These are phyloP conservation scores for Battus philenor DNA, from an alignment of 1,140 invertebrate genomes.

Conservation along the genomic window DNA sequence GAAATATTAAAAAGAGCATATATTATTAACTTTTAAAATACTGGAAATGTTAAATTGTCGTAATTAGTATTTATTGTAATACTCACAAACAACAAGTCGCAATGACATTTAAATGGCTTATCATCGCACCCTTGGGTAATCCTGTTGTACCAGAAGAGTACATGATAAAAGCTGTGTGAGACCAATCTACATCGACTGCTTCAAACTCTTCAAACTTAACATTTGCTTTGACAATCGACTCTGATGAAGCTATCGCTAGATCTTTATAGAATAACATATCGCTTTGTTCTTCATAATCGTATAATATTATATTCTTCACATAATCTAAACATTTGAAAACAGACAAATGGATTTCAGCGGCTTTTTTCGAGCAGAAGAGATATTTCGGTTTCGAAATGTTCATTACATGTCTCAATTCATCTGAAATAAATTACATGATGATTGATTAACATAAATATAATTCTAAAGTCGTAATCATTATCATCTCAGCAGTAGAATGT, in stretches of 20 bases:
- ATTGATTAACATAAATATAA: too few species aligned
- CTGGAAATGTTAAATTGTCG: too few species aligned
- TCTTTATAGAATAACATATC: conserved; percentile 31
- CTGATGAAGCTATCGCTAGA: conserved; percentile 18
- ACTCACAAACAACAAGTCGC: conserved; percentile 21
- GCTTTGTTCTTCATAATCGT: conserved; percentile 26
- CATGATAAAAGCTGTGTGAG: conserved; percentile 60
- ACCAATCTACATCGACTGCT: conserved; percentile 34
- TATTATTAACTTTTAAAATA: too few species aligned
- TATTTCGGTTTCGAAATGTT: conserved; percentile 73
- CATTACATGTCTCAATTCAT: conserved; percentile 71
- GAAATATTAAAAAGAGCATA: too few species aligned
- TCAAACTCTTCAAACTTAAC: conserved; percentile 43
- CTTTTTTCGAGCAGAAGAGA: conserved; percentile 53
- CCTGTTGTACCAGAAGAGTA: conserved; percentile 86
- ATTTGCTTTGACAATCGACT: conserved; percentile 18
- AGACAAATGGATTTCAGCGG: conserved; percentile 31
- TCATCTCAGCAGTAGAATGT: too few species aligned
- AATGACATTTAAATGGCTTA: conserved; percentile 81
- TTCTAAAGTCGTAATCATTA: too few species aligned
- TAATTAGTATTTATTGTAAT: too few species aligned
- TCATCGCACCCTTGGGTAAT: conserved; percentile 85
- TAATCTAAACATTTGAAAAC: conserved; percentile 23
- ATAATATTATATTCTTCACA: conserved; percentile 37
- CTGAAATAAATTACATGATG: conserved; percentile 44